These are phyloP conservation scores for Drosophila colorata DNA, from an alignment of 2,888 invertebrate genomes.

Conservation along the genomic window DNA sequence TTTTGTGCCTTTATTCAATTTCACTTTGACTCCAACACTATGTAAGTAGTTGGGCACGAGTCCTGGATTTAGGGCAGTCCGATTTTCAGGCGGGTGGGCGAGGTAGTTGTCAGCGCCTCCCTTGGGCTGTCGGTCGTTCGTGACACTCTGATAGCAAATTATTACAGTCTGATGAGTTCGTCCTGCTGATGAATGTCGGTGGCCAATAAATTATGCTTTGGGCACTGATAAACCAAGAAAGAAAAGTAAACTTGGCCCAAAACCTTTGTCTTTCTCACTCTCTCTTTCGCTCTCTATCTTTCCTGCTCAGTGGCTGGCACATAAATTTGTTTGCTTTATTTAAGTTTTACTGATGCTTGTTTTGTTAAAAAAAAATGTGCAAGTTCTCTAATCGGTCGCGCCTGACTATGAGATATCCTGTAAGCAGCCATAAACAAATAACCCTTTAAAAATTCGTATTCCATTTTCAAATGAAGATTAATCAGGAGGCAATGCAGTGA, in stretches of 20 bases:
- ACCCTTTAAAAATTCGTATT: no score
- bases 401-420: no score
- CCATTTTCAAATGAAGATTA: no score
- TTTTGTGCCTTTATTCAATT: slow-evolving; percentile 75
- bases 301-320: slow-evolving; percentile 22
- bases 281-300: slow-evolving; percentile 9
- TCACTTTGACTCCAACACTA: slow-evolving; percentile 64
- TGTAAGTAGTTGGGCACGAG: slow-evolving; percentile 10
- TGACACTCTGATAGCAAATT: slow-evolving; percentile 77
- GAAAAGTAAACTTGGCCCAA: slow-evolving; percentile 17
- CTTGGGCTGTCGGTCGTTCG: slow-evolving; percentile 45
- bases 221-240: slow-evolving; percentile 53
- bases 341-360: slow-evolving; percentile 63
- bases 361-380: slow-evolving; percentile 41
- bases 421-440: no score
- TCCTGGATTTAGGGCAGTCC: neutral
- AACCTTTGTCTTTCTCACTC: slow-evolving; percentile 17
- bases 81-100: neutral
- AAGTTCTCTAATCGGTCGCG: neutral
- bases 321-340: slow-evolving; percentile 79
- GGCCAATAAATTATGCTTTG: slow-evolving; percentile 74
- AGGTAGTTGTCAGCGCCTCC: slow-evolving; percentile 2
- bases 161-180: slow-evolving; percentile 80
- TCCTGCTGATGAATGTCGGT: slow-evolving; percentile 71
- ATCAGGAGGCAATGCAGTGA: no score